phyloP scores from a whole-genome alignment of 2,113 vertebrate species.

The Felis chaus region DNA sequence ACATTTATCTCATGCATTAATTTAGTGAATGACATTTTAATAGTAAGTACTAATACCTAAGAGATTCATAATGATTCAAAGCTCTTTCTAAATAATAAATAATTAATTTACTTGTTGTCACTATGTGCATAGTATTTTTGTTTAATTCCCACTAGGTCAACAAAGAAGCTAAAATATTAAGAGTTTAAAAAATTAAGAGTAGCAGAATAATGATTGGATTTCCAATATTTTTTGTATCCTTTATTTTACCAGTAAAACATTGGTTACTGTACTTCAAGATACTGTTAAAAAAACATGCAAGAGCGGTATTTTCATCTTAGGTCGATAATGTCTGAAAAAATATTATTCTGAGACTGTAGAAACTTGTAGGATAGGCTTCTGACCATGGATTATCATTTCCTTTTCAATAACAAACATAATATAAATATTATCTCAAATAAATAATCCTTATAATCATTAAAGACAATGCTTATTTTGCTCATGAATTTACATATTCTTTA shows the following conservation, averaged over 20 bases:
- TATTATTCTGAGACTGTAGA: neutral
- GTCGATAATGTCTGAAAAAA: neutral
- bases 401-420: neutral
- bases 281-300: neutral
- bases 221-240: neutral
- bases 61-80: constrained; percentile 32
- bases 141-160: neutral
- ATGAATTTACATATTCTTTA: neutral
- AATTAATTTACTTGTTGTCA: neutral
- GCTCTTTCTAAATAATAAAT: neutral
- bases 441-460: neutral
- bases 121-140: neutral
- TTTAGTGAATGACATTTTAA: constrained; percentile 33
- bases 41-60: neutral
- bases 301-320: neutral
- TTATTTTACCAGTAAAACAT: neutral
- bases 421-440: neutral
- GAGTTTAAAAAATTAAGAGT: neutral
- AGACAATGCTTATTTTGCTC: neutral
- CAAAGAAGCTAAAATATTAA: neutral
- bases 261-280: neutral
- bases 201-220: neutral
- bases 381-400: neutral
- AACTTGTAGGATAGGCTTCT: neutral
- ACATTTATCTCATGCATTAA: neutral